Evolutionary conservation across 2,797 vertebrate genomes (phyloP), one percentile per base, ranked within the genome.

Genomic region (Melopsittacus undulatus): DNA sequence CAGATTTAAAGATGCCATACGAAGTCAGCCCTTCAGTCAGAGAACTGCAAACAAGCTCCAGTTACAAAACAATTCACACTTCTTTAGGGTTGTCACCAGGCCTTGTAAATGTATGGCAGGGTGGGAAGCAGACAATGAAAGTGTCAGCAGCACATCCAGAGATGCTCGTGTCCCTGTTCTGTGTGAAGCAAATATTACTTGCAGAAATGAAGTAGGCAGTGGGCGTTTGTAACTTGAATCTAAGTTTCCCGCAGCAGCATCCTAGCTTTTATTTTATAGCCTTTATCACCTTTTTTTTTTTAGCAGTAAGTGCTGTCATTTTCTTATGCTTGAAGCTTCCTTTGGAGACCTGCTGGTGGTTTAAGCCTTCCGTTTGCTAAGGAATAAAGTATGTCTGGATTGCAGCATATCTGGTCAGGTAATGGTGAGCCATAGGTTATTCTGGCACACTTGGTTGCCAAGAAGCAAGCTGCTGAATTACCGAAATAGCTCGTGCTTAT

Each of bases 101-200:
- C 38, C 59, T 83, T 13, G 1, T 34, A 13, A 61, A 23, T 0
- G 0, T 5, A 24, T 29, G 17, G 66, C 34, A 5, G 7, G n/a
- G 8, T 4, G 5, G 40, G 69, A 61, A 72, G 63, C 46, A 42
- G 74, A 7, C 66, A 36, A 3, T 7, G 46, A 43, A 51, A 84
- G 59, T 6, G 83, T 78, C 78, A 73, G 52, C 52, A 52, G 67
- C 54, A 49, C 46, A 22, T 42, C 43, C n/a, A 15, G 19, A 51
- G 81, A 26, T 14, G n/a, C n/a, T 66, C 0, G 1, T 51, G 69
- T 76, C 61, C 59, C 46, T 64, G 32, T 22, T 51, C 12, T 51
- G 46, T 3, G 3, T 12, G 81, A 79, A 45, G 83, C 77, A 61
- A 83, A 42, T 6, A 2, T 1, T 80, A 34, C 67, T 32, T 87